Evolutionary conservation across 2,888 invertebrate species (phyloP).

Genomic region (Xestia sexstrigata): DNA sequence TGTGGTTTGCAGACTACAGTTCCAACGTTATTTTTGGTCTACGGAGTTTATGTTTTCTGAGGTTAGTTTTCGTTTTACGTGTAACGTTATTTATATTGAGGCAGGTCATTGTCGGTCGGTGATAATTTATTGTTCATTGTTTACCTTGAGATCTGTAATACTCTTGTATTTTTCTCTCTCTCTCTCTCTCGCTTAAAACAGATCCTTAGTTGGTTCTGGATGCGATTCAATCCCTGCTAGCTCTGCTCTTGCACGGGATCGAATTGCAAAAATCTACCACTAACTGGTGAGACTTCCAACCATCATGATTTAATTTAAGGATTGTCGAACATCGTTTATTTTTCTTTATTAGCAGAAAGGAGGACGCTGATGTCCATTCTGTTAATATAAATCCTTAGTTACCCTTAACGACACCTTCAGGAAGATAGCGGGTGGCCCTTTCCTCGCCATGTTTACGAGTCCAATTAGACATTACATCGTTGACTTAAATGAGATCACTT

Average conservation of each 20-base stretch:
- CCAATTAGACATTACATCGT: conserved; percentile 39
- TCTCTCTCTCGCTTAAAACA: not conserved
- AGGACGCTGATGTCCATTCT: not conserved
- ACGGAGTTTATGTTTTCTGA: conserved; percentile 35
- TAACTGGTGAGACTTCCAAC: not conserved
- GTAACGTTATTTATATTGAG: conserved; percentile 13
- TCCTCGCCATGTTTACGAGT: conserved; percentile 26
- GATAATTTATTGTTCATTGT: conserved; percentile 6
- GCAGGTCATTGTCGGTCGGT: conserved; percentile 4
- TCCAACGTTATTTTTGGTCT: conserved; percentile 17
- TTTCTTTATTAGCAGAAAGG: conserved; percentile 11
- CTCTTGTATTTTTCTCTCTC: not conserved
- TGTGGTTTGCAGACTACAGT: conserved; percentile 45
- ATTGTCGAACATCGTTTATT: conserved; percentile 14
- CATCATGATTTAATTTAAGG: conserved; percentile 5
- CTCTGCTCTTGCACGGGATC: conserved; percentile 13
- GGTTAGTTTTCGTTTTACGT: conserved; percentile 37
- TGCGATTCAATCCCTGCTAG: not conserved
- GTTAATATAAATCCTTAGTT: conserved; percentile 5
- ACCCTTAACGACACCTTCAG: conserved; percentile 32
- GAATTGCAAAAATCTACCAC: conserved; percentile 18
- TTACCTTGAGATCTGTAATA: not conserved
- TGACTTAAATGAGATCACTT: conserved; percentile 33
- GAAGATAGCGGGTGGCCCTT: conserved; percentile 42
- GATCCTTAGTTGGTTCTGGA: not conserved